Conservation (phyloP, 2,888 invertebrate genomes). For the Drosophila testacea region DNA sequence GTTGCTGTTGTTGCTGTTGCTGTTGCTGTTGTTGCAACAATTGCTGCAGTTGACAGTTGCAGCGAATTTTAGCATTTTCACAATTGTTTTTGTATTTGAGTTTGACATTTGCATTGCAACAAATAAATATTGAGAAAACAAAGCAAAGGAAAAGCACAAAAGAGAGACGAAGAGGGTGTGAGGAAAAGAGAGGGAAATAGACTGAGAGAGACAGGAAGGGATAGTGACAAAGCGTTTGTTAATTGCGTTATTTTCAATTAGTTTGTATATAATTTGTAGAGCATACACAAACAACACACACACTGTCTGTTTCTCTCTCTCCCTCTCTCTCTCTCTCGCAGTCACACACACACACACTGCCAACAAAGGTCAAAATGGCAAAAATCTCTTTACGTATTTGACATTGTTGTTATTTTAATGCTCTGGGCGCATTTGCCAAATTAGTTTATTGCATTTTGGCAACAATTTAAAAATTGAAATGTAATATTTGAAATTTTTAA, state of each 20-base stretch:
- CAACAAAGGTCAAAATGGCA: conserved; percentile 23
- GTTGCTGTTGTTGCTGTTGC: conserved; percentile 19
- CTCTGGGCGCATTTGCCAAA: conserved; percentile 32
- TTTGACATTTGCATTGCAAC: conserved; percentile 66
- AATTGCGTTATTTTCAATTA: conserved; percentile 70
- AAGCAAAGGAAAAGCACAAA: conserved; percentile 13
- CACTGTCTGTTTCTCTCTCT: neutral
- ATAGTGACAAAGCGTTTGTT: conserved; percentile 23
- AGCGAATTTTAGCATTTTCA: conserved; percentile 54
- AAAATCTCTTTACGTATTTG: conserved; percentile 4
- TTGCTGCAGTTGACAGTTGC: conserved; percentile 50
- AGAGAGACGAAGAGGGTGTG: conserved; percentile 1
- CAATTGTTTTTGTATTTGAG: conserved; percentile 64
- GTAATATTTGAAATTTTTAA: conserved; percentile 22
- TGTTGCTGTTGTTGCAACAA: conserved; percentile 23
- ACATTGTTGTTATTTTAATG: conserved; percentile 31
- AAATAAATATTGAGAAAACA: conserved; percentile 30
- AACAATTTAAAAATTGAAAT: conserved; percentile 7
- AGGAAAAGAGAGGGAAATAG: neutral
- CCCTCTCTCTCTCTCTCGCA: too few species aligned
- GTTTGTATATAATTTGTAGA: conserved; percentile 68
- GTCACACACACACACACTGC: neutral
- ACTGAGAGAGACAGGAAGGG: neutral
- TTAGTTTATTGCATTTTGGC: conserved; percentile 27
- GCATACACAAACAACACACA: conserved; percentile 5